Evolutionary conservation across 2,113 vertebrate genomes (phyloP).

Genomic region (Solea senegalensis): DNA sequence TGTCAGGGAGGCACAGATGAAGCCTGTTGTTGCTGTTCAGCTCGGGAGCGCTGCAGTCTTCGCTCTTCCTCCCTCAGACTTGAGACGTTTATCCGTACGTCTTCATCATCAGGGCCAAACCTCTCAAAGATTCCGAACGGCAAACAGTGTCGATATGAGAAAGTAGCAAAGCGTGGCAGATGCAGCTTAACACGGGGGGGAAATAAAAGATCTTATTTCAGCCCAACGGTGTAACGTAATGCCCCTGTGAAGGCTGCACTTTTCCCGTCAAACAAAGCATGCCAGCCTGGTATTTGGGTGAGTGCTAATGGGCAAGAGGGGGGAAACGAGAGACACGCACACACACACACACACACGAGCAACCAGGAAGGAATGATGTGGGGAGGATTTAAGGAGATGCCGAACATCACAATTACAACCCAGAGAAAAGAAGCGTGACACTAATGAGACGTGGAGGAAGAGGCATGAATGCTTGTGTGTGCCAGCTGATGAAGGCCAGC

Average conservation of each 20-base stretch:
- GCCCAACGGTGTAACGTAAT: conserved; percentile 12
- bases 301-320: conserved; percentile 48
- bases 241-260: conserved; percentile 36
- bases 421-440: conserved; percentile 45
- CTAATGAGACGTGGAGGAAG: conserved; percentile 57
- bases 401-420: conserved; percentile 63
- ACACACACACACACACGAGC: conserved; percentile 26
- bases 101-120: conserved; percentile 36
- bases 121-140: conserved; percentile 30
- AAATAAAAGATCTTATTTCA: conserved; percentile 38
- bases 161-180: conserved; percentile 30
- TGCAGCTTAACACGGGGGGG: conserved; percentile 11
- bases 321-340: neutral
- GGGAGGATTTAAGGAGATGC: conserved; percentile 56
- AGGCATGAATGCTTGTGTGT: conserved; percentile 34
- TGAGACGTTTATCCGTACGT: conserved; percentile 26
- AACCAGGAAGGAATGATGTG: conserved; percentile 51
- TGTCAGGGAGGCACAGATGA: conserved; percentile 38
- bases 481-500: conserved; percentile 20
- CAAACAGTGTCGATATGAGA: conserved; percentile 18
- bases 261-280: conserved; percentile 48
- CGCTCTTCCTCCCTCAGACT: conserved; percentile 15
- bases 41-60: neutral
- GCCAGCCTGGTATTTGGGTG: conserved; percentile 56
- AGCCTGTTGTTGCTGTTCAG: conserved; percentile 14